Conservation (phyloP, 2,888 invertebrate species). For the Sarcophaga rosellei region DNA sequence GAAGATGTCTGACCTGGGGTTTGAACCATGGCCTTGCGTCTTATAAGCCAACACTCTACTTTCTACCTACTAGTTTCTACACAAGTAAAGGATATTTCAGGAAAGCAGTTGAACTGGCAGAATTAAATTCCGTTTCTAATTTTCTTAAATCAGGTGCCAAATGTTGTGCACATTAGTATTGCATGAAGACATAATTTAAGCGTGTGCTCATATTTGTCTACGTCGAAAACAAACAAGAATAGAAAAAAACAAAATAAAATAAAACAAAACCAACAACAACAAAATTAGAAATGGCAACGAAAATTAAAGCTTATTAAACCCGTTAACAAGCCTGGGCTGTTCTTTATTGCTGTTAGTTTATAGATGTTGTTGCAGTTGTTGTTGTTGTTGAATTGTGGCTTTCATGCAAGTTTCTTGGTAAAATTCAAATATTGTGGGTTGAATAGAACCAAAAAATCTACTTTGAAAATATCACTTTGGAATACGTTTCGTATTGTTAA, state of each 20-base stretch:
- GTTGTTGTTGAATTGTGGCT: background rate
- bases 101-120: no score
- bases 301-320: conserved; percentile 28
- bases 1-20: no score
- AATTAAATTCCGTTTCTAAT: no score
- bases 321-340: conserved; percentile 50
- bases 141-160: background rate
- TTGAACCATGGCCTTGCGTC: no score
- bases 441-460: conserved; percentile 13
- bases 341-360: background rate
- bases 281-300: background rate
- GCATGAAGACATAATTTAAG: conserved; percentile 14
- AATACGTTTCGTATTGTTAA: background rate
- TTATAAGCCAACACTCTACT: no score
- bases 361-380: no score
- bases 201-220: conserved; percentile 47
- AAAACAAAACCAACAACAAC: background rate
- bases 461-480: conserved; percentile 36
- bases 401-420: conserved; percentile 40
- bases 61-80: no score
- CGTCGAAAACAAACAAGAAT: background rate
- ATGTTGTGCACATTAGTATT: background rate
- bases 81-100: no score
- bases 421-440: conserved; percentile 42
- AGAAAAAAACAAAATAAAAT: background rate